Evolutionary conservation across 2,888 invertebrate genomes (phyloP).

Genomic region (Corythucha ciliata): DNA sequence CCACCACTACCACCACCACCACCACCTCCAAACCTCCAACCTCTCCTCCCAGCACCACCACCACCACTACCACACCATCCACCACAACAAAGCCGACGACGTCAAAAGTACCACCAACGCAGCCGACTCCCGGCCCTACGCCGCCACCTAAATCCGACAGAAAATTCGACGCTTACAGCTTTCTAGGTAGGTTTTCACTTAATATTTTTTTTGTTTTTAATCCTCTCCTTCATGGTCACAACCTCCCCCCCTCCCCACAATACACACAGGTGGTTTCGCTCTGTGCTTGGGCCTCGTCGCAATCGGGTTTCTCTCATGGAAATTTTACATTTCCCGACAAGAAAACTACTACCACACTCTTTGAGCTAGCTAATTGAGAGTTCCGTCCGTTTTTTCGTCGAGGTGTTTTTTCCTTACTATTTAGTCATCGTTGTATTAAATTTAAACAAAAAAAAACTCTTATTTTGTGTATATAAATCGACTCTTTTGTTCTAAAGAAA

Average conservation of each 20-base stretch:
- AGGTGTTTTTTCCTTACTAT: no score
- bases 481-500: no score
- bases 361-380: no score
- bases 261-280: slow-evolving; percentile 73
- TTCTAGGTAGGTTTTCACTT: slow-evolving; percentile 44
- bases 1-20: slow-evolving; percentile 26
- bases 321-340: slow-evolving; percentile 76
- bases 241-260: no score
- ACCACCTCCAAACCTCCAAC: slow-evolving; percentile 26
- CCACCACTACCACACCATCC: slow-evolving; percentile 2
- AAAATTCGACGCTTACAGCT: slow-evolving; percentile 66
- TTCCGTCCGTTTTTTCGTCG: no score
- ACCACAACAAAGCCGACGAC: slow-evolving; percentile 37
- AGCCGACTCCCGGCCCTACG: slow-evolving; percentile 28
- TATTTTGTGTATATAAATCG: no score
- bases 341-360: slow-evolving; percentile 86
- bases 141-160: slow-evolving; percentile 38
- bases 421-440: no score
- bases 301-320: slow-evolving; percentile 72
- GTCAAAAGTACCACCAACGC: slow-evolving; percentile 37
- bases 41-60: slow-evolving; percentile 13
- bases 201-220: background rate
- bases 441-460: no score
- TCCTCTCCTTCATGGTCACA: no score
- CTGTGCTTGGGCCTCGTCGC: slow-evolving; percentile 67